Evolutionary conservation across 2,888 invertebrate genomes (phyloP).

Genomic region (Tineola bisselliella): DNA sequence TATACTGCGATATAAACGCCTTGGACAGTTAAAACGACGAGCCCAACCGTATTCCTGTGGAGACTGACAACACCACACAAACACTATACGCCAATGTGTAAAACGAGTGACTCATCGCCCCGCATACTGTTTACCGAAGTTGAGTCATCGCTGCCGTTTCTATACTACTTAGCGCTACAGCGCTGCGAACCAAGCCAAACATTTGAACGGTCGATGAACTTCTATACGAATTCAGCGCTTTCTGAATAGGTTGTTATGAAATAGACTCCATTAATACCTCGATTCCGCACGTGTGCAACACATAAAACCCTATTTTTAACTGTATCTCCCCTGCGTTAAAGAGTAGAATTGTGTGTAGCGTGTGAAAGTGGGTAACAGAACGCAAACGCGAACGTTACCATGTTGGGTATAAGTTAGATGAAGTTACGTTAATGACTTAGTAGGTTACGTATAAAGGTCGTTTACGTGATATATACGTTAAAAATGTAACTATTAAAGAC

Average conservation of each 20-base stretch:
- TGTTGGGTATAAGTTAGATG: not conserved
- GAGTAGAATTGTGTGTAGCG: slow-evolving; percentile 21
- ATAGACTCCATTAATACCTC: slow-evolving; percentile 64
- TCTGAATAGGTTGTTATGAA: slow-evolving; percentile 24
- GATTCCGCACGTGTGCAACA: slow-evolving; percentile 60
- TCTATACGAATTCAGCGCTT: not conserved
- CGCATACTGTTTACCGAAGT: slow-evolving; percentile 69
- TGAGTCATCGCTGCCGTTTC: slow-evolving; percentile 56
- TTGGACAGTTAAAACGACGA: slow-evolving; percentile 54
- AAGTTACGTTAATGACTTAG: slow-evolving; percentile 53
- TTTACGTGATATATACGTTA: slow-evolving; percentile 44
- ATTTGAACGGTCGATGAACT: not conserved
- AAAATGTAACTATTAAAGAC: slow-evolving; percentile 29
- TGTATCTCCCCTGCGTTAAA: slow-evolving; percentile 26
- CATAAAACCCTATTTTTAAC: slow-evolving; percentile 32
- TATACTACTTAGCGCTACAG: slow-evolving; percentile 42
- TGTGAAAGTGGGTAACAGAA: slow-evolving; percentile 31
- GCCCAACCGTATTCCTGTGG: slow-evolving; percentile 39
- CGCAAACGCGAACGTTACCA: slow-evolving; percentile 58
- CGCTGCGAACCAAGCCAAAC: slow-evolving; percentile 31
- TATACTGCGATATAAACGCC: slow-evolving; percentile 57
- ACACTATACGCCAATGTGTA: slow-evolving; percentile 69
- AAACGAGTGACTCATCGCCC: slow-evolving; percentile 68
- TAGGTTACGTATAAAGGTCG: slow-evolving; percentile 66
- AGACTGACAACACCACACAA: slow-evolving; percentile 64